phyloP scores from a whole-genome alignment of 2,113 vertebrate species.

The Perognathus longimembris region DNA sequence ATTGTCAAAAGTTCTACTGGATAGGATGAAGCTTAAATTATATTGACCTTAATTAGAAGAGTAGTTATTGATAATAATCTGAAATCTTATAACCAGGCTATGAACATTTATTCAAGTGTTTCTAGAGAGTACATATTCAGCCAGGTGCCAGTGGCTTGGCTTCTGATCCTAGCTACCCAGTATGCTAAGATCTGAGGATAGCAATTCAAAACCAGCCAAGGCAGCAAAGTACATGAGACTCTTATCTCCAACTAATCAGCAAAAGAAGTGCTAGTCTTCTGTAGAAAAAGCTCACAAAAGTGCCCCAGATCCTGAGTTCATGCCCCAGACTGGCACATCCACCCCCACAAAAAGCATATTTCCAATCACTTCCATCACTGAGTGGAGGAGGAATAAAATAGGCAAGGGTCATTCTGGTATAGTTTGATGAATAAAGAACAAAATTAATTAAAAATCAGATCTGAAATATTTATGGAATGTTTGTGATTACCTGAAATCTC shows the following conservation, averaged over 20 bases:
- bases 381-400: not conserved
- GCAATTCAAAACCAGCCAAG: too few species aligned
- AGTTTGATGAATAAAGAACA: constrained; percentile 14
- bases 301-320: too few species aligned
- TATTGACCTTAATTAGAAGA: constrained; percentile 10
- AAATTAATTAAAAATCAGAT: constrained; percentile 47
- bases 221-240: too few species aligned
- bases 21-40: constrained; percentile 6
- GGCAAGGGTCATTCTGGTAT: not conserved
- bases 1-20: not conserved
- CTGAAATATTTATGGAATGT: constrained; percentile 16
- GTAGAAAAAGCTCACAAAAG: too few species aligned
- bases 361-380: not conserved
- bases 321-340: too few species aligned
- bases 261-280: too few species aligned
- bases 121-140: not conserved
- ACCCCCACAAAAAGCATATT: too few species aligned
- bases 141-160: too few species aligned
- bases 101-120: not conserved
- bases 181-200: too few species aligned
- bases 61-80: not conserved
- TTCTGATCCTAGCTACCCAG: too few species aligned
- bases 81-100: not conserved
- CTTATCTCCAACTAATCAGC: too few species aligned
- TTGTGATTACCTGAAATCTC: constrained; percentile 16